A percentile compares a stretch with the other conserved stretches of the same genome.
Evolutionary conservation across 2,888 invertebrate species (phyloP).

Genomic region (Nematopogon swammerdamellus): DNA sequence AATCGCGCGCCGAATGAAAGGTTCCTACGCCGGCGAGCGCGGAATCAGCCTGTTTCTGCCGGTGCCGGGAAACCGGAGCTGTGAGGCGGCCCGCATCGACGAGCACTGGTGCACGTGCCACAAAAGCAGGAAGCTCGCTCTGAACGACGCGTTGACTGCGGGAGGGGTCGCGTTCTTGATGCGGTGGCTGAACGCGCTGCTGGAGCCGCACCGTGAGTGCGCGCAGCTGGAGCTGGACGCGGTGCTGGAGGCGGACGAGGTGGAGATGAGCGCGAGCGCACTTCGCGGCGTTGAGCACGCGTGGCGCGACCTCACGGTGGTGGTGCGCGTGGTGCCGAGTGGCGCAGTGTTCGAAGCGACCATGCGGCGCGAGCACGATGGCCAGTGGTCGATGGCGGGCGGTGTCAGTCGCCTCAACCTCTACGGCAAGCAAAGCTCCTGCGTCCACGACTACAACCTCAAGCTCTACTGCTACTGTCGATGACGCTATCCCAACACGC

Average conservation of each 20-base stretch:
- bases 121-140: conserved; percentile 54
- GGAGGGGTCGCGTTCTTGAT: conserved; percentile 62
- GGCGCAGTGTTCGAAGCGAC: conserved; percentile 78
- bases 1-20: conserved; percentile 27
- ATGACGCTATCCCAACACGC: no score
- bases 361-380: conserved; percentile 34
- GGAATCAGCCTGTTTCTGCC: conserved; percentile 76
- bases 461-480: conserved; percentile 76
- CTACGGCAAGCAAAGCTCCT: conserved; percentile 77
- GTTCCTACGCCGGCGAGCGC: conserved; percentile 36
- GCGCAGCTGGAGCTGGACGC: conserved; percentile 58
- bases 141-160: conserved; percentile 49
- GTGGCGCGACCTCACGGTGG: conserved; percentile 61
- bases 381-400: conserved; percentile 57
- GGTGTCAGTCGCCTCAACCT: conserved; percentile 75
- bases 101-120: conserved; percentile 90
- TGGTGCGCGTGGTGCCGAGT: conserved; percentile 63
- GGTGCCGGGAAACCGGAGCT: conserved; percentile 70
- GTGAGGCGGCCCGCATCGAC: conserved; percentile 72
- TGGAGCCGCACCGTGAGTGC: conserved; percentile 63
- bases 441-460: conserved; percentile 69
- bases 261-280: conserved; percentile 37
- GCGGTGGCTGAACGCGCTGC: conserved; percentile 59
- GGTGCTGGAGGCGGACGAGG: conserved; percentile 65
- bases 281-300: conserved; percentile 27